Percentiles rank a stretch among this genome's conserved stretches.
Evolutionary conservation across 2,113 vertebrate species (phyloP).

Genomic region (Pangasianodon hypophthalmus): DNA sequence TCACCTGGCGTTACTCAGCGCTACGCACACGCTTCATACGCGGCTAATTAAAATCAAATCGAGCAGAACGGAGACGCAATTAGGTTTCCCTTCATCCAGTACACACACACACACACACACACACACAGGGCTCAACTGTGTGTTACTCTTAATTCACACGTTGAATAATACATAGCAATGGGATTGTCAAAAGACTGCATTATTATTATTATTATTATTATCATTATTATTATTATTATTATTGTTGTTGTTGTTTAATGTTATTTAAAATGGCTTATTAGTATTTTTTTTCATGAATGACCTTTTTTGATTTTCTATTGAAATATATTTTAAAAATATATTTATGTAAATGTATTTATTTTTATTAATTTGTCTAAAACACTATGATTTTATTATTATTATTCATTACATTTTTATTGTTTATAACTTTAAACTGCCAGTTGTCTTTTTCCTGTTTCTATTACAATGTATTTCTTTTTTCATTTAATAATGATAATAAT

Average conservation of each 20-base stretch:
- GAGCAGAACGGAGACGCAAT: constrained; percentile 61
- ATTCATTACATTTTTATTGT: not conserved
- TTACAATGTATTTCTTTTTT: not conserved
- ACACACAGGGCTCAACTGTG: not conserved
- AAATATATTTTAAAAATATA: too few species aligned
- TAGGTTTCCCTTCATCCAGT: constrained; percentile 36
- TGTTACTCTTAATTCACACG: not conserved
- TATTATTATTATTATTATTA: not conserved
- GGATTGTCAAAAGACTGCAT: not conserved
- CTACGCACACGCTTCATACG: constrained; percentile 48
- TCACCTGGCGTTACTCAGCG: constrained; percentile 56
- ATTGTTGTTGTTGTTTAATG: too few species aligned
- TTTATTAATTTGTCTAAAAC: too few species aligned
- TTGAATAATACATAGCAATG: not conserved
- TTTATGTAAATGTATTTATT: too few species aligned
- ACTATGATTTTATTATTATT: not conserved
- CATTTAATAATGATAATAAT: not conserved
- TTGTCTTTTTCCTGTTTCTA: not conserved
- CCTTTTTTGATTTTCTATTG: too few species aligned
- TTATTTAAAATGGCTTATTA: too few species aligned
- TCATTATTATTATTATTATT: not conserved
- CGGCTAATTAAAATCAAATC: constrained; percentile 65
- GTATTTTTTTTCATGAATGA: too few species aligned
- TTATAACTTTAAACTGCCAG: not conserved
- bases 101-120: not conserved